These are phyloP conservation scores for Salarias fasciatus DNA, from an alignment of 2,797 vertebrate species.

Conservation along the genomic window DNA sequence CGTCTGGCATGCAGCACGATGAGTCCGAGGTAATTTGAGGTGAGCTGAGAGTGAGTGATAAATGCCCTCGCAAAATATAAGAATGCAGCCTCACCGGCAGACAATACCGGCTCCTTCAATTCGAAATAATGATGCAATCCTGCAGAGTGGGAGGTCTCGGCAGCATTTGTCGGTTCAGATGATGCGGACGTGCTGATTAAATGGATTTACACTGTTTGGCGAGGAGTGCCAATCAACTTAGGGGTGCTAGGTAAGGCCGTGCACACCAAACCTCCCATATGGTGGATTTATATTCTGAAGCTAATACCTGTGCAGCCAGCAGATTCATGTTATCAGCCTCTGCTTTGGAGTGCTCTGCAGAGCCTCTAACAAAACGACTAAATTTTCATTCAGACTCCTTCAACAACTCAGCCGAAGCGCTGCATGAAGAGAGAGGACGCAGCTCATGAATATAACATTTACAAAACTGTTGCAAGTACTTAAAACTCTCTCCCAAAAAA, in stretches of 20 bases:
- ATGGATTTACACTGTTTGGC: constrained; percentile 54
- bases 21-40: constrained; percentile 30
- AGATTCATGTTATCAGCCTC: constrained; percentile 21
- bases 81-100: constrained; percentile 38
- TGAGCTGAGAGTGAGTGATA: constrained; percentile 45
- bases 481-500: background rate
- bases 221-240: constrained; percentile 44
- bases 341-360: constrained; percentile 4
- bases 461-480: background rate
- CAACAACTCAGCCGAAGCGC: constrained; percentile 3
- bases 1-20: background rate
- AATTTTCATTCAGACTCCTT: constrained; percentile 7
- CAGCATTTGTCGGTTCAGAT: constrained; percentile 48
- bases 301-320: constrained; percentile 34
- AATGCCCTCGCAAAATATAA: constrained; percentile 26
- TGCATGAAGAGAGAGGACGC: background rate
- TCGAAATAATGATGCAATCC: constrained; percentile 55
- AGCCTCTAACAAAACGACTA: constrained; percentile 2
- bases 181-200: constrained; percentile 65
- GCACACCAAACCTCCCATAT: constrained; percentile 20
- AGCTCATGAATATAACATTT: background rate
- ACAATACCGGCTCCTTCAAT: constrained; percentile 45
- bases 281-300: constrained; percentile 42
- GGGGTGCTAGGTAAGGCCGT: constrained; percentile 17
- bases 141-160: constrained; percentile 48